Conservation (phyloP, 2,797 vertebrate genomes). For the Peromyscus eremicus region DNA sequence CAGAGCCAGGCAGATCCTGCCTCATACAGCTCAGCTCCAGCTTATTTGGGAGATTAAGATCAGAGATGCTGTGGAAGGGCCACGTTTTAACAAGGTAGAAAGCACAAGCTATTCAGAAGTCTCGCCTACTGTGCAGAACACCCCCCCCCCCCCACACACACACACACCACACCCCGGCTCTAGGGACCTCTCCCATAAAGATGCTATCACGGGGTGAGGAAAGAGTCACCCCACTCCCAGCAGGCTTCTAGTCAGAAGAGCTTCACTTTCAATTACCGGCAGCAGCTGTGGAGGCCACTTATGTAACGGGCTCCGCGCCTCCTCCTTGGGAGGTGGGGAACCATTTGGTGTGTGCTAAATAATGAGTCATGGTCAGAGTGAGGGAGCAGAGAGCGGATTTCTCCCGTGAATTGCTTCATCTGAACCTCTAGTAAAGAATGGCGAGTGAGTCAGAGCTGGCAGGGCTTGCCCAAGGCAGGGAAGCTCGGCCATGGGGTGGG, state of each 20-base stretch:
- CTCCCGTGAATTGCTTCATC: conserved; percentile 69
- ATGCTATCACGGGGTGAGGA: conserved; percentile 64
- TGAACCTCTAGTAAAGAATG: conserved; percentile 79
- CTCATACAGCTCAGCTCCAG: background rate
- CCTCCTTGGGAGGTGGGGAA: conserved; percentile 62
- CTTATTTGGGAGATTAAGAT: conserved; percentile 73
- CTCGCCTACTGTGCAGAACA: conserved; percentile 63
- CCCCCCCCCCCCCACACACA: background rate
- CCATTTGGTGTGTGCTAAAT: conserved; percentile 75
- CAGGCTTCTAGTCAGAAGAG: background rate
- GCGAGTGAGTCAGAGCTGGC: background rate
- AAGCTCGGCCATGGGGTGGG: background rate
- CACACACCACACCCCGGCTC: conserved; percentile 6
- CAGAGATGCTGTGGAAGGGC: conserved; percentile 60
- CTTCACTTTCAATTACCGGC: conserved; percentile 50
- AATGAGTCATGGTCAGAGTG: conserved; percentile 75
- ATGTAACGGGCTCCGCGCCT: conserved; percentile 54
- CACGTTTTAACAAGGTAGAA: conserved; percentile 66
- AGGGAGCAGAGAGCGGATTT: conserved; percentile 64
- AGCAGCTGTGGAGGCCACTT: conserved; percentile 66
- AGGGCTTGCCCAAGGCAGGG: conserved; percentile 3
- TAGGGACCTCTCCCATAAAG: background rate
- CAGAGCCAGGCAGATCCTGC: background rate
- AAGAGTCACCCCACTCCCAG: conserved; percentile 66
- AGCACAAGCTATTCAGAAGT: conserved; percentile 58